Evolutionary conservation across 2,113 vertebrate species (phyloP), one percentile per base, ranked within the genome.

Genomic region (Archocentrus centrarchus): DNA sequence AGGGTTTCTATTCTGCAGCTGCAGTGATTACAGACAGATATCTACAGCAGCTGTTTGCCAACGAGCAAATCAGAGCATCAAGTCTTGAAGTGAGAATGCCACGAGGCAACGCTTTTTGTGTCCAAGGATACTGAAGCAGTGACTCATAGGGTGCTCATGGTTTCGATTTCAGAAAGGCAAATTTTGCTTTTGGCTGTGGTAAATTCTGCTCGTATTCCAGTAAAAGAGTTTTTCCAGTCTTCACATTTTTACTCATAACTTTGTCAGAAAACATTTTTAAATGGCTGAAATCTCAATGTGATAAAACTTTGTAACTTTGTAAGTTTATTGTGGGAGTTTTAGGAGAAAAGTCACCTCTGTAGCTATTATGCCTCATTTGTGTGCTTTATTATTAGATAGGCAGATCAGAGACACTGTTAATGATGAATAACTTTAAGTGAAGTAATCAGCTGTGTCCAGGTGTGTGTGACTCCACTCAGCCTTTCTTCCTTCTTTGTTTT

Each of bases 401-500:
- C 15, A 55, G 70, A 76, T 90, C 83, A 83, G 55, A 64, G 59
- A 70, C 68, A 66, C 47, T 77, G 61, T 79, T 68, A 79, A 86
- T 82, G 59, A 75, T 32, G 57, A 59, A 37, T 66, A 75, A 79
- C 80, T 75, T 75, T 57, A 60, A 68, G 22, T 17, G 4, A 58
- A 70, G 68, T 81, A 86, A 89, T 89, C 77, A 85, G 22, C 53
- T 84, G 58, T 22, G 15, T 88, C 35, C 79, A 59, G 5, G 22
- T 50, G 70, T 86, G 53, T 83, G 62, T 63, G 77, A 47, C 75
- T 57, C 10, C 77, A 79, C 81, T 85, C 79, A 80, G 59, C 84
- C 61, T 86, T 75, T 82, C 8, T 11, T 86, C 37, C 44, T 24
- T 79, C 63, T 84, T 88, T 84, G 75, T 83, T 85, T 81, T 86